Conservation (phyloP, 2,888 invertebrate species). For the Hirtodrosophila cameraria region DNA sequence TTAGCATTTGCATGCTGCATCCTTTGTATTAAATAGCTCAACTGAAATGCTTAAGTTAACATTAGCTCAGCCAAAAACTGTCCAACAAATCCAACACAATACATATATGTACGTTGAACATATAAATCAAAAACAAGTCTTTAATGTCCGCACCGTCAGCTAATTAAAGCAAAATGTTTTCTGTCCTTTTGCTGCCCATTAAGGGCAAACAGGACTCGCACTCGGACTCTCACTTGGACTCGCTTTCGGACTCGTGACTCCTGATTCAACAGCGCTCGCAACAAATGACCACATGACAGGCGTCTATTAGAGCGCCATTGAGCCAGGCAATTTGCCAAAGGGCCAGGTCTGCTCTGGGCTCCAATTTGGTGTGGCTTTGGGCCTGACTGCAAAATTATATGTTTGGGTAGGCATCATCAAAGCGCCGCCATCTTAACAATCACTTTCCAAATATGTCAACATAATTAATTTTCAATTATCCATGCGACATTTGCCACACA, state of each 20-base stretch:
- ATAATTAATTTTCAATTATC: constrained; percentile 79
- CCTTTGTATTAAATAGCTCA: constrained; percentile 44
- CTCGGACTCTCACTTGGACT: no score
- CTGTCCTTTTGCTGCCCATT: constrained; percentile 34
- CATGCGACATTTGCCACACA: constrained; percentile 55
- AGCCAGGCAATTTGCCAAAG: constrained; percentile 51
- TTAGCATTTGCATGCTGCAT: constrained; percentile 47
- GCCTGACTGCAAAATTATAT: constrained; percentile 53
- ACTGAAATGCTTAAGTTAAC: constrained; percentile 34
- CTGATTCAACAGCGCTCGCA: constrained; percentile 10
- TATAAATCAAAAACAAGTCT: constrained; percentile 29
- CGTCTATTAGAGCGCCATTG: constrained; percentile 45
- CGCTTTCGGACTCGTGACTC: constrained; percentile 24
- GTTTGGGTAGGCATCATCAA: constrained; percentile 46
- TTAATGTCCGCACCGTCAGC: constrained; percentile 20
- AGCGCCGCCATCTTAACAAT: constrained; percentile 61
- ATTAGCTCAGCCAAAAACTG: constrained; percentile 22
- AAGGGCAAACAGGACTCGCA: constrained; percentile 14
- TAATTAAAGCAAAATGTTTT: constrained; percentile 62
- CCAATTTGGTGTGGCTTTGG: not conserved
- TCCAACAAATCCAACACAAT: constrained; percentile 16
- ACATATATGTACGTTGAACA: not conserved
- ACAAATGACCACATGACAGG: constrained; percentile 64
- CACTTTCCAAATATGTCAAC: constrained; percentile 78
- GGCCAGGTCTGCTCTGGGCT: constrained; percentile 8